A percentile compares a stretch with the other conserved stretches of the same genome.
phyloP scores from a whole-genome alignment of 1,140 invertebrate species.

The Saccostrea glomerata region DNA sequence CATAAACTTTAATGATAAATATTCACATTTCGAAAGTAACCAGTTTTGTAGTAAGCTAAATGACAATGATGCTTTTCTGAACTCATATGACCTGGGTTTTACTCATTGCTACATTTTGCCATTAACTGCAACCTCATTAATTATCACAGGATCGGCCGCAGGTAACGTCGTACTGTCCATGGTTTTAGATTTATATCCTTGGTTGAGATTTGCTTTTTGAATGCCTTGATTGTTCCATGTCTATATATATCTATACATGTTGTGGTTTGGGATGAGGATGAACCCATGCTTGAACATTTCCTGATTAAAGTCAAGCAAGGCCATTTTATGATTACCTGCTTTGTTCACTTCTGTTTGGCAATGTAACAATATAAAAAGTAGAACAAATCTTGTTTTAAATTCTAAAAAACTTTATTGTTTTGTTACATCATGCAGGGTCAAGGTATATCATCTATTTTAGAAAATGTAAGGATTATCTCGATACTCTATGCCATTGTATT shows the following conservation, averaged over 20 bases:
- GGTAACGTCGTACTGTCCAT: background rate
- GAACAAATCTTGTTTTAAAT: background rate
- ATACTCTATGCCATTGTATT: too few relatives aligned
- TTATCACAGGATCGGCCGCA: slow-evolving; percentile 12
- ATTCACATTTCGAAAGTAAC: too few relatives aligned
- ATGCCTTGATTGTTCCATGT: background rate
- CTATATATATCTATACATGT: background rate
- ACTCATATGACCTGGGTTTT: background rate
- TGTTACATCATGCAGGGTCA: background rate
- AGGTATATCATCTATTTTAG: too few relatives aligned
- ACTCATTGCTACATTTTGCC: background rate
- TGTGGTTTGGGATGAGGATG: slow-evolving; percentile 26
- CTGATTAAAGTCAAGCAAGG: too few relatives aligned
- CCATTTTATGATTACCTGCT: slow-evolving; percentile 14
- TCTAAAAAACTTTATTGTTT: background rate
- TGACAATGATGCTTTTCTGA: background rate
- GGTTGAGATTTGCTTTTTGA: slow-evolving; percentile 29
- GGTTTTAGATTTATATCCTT: background rate
- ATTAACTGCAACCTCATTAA: slow-evolving; percentile 7
- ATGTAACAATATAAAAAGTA: background rate
- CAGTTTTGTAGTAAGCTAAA: too few relatives aligned
- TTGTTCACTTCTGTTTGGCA: background rate
- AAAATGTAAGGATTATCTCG: too few relatives aligned
- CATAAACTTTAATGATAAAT: too few relatives aligned
- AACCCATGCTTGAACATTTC: background rate